Conservation (phyloP, 2,888 invertebrate species). For the Actias luna region DNA sequence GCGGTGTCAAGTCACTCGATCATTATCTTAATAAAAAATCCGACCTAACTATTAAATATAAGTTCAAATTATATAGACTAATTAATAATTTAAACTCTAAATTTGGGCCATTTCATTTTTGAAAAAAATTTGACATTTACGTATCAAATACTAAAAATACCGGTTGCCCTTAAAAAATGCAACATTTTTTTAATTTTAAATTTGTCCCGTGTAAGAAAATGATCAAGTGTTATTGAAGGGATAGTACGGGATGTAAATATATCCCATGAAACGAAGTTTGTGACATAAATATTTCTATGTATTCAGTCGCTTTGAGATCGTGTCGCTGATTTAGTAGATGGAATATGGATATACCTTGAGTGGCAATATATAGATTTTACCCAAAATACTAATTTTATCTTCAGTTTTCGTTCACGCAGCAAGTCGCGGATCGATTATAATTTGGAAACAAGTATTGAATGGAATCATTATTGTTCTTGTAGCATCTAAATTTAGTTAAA, state of each 20-base stretch:
- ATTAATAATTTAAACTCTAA: too few species aligned
- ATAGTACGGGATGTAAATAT: background rate
- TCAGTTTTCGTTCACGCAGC: background rate
- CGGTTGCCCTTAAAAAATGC: background rate
- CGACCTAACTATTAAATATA: too few species aligned
- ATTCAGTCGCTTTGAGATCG: background rate
- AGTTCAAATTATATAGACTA: too few species aligned
- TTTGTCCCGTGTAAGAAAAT: background rate
- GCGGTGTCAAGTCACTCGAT: conserved; percentile 39
- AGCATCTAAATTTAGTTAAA: too few species aligned
- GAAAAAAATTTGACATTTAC: too few species aligned
- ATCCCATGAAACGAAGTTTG: conserved; percentile 1
- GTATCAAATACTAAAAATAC: background rate
- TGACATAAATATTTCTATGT: conserved; percentile 9
- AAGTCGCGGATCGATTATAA: background rate
- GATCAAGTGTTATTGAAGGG: conserved; percentile 11
- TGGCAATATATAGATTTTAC: background rate
- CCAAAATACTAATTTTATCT: background rate
- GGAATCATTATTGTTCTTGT: too few species aligned
- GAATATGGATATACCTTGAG: background rate
- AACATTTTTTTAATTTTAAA: background rate
- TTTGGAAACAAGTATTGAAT: too few species aligned
- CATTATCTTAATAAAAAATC: conserved; percentile 31
- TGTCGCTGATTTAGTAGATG: background rate
- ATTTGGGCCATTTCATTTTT: too few species aligned